Percentiles rank a stretch among this genome's conserved stretches.
phyloP scores from a whole-genome alignment of 1,140 invertebrate species.

The Oreohelix idahoensis region DNA sequence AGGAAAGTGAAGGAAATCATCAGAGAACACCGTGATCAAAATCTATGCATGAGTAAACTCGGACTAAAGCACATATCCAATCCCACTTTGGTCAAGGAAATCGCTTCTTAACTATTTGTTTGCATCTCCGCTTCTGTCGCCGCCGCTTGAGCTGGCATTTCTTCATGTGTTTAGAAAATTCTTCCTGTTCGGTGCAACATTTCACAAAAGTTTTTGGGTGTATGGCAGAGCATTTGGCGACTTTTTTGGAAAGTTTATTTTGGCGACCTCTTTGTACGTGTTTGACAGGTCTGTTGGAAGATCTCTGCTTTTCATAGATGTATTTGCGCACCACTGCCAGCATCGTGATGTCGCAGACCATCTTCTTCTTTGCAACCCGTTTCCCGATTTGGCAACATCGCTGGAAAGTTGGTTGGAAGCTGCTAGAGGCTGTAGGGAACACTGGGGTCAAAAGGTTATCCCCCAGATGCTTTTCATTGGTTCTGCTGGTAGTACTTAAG shows the following conservation, averaged over 20 bases:
- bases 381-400: conserved; percentile 51
- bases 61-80: not conserved
- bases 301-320: conserved; percentile 33
- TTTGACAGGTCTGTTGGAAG: not conserved
- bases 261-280: not conserved
- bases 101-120: conserved; percentile 29
- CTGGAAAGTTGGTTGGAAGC: conserved; percentile 40
- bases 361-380: conserved; percentile 47
- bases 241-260: conserved; percentile 37
- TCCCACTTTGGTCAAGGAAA: conserved; percentile 1
- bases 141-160: conserved; percentile 41
- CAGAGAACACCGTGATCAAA: too few species aligned
- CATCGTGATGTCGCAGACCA: conserved; percentile 43
- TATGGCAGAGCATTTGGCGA: conserved; percentile 39
- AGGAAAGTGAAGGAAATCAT: too few species aligned
- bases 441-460: not conserved
- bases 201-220: conserved; percentile 47
- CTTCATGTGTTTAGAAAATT: conserved; percentile 41
- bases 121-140: conserved; percentile 40
- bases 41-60: not conserved
- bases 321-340: conserved; percentile 31
- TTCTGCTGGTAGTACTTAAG: not conserved
- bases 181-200: conserved; percentile 47
- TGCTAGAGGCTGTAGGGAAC: not conserved
- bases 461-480: not conserved